Evolutionary conservation across 2,113 vertebrate species (phyloP), one percentile per base, ranked within the genome.

Genomic region (Dipodomys spectabilis): DNA sequence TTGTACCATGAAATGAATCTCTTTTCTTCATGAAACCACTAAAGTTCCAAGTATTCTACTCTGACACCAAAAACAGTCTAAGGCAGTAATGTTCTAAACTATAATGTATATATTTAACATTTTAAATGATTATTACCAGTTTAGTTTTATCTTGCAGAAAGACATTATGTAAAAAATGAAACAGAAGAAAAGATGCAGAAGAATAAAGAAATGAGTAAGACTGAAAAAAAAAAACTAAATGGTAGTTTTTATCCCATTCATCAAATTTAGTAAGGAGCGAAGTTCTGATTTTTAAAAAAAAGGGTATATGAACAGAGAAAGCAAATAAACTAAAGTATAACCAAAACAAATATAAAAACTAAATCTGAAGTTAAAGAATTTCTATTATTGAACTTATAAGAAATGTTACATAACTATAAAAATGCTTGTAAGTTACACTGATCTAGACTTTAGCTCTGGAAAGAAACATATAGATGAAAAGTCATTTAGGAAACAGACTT

Each of bases 121-220:
- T 82, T 79, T 81, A 65, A 93, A 90, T 62, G 49, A 92, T 64
- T 62, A 89, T 30, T 39, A 45, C 35, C 60, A 86, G 32, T 60
- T 80, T 83, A 90, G 25, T 92, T 94, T 89, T 94, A 6, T 86
- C 27, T 62, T 69, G 22, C 44, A 71, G 15, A 44, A 85, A 82
- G 39, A 79, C 20, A 94, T 49, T 28, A 93, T 45, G 45, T 73
- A 95, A 89, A 92, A 39, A 72, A 90, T 15, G 79, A 94, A 93
- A 69, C 0, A 12, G 77, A 9, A 86, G 39, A 94, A 89, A 93
- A 93, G 35, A 23, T 92, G 4, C 44, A 88, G 18, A 88, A 10
- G 28, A 90, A 87, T 32, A 8, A 75, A 93, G 82, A 95, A 68
- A 18, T 57, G 53, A 57, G 19, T 1, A 72, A 30, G 60, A 86